Base-by-base conservation (phyloP, 2,888 invertebrate genomes). In the Melolontha melolontha region DNA sequence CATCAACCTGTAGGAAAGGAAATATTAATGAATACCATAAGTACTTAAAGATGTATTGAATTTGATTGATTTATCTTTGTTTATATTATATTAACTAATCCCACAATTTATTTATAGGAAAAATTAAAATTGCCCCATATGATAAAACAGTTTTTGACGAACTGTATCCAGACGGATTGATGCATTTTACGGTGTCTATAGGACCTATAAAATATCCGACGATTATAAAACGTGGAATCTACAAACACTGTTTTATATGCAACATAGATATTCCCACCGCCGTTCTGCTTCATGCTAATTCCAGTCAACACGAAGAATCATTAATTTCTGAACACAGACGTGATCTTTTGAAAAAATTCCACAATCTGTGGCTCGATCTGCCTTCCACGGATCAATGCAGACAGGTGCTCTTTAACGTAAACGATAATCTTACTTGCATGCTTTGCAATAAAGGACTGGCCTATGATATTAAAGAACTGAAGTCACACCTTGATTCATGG, bases 171-270 rank as follows among this genome's bases (percentile, higher is more conserved):
- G 55, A 66, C 12, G 66, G 55, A 10, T 40, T 66, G 27, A 16
- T 66, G 12, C 47, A 57, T 39, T 66, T 55, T 39, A 49, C 17
- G 8, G 5, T 47, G 11, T 39, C 29, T 22, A 39, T 66, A 8
- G 66, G 17, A 12, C n/a, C 17, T 8, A 40, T 22, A 29, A 66
- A 66, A 39, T 66, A 66, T 17, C 66, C 66, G 1, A 44, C 39
- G 6, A 66, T 66, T 8, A 55, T 55, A 12, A 66, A 66, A 12
- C 29, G 54, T 12, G 66, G 55, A 5, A 17, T 22, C 11, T 39
- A 34, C 49, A 66, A 66, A 14, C 49, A 66, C 39, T 66, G 66
- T 39, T 22, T 66, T 11, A 22, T 66, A 42, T 66, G 66, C 14
- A 55, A 55, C 22, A 22, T 17, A 2, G 55, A 66, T 17, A 40